Conservation (phyloP, 2,797 vertebrate genomes). For the Tokudaia muenninki region DNA sequence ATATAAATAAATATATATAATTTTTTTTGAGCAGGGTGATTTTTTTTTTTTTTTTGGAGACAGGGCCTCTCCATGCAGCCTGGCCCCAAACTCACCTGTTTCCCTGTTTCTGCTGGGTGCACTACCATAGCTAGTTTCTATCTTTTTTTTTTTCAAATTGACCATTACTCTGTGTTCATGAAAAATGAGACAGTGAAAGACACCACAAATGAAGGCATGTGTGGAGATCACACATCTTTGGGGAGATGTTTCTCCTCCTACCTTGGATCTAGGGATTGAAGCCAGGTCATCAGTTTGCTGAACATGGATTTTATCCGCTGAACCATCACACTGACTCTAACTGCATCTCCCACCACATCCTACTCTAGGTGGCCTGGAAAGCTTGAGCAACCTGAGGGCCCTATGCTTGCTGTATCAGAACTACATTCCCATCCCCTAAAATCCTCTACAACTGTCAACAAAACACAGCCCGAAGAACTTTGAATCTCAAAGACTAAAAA, state of each 20-base stretch:
- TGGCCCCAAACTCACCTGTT: neutral
- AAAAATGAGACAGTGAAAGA: neutral
- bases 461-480: slow-evolving; percentile 41
- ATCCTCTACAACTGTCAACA: neutral
- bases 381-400: neutral
- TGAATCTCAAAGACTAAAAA: slow-evolving; percentile 49
- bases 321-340: neutral
- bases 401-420: neutral
- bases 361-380: neutral
- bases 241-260: neutral
- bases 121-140: too few relatives aligned
- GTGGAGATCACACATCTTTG: neutral
- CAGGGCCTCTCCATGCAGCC: neutral
- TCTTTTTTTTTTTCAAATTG: too few relatives aligned
- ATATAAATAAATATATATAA: too few relatives aligned
- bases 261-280: neutral
- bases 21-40: neutral
- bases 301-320: neutral
- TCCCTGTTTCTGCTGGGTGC: neutral
- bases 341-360: too few relatives aligned
- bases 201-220: too few relatives aligned
- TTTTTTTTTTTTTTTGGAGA: neutral
- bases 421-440: neutral
- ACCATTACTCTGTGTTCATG: neutral
- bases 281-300: neutral